Base-by-base conservation (phyloP, 2,113 vertebrate species). In the human region DNA sequence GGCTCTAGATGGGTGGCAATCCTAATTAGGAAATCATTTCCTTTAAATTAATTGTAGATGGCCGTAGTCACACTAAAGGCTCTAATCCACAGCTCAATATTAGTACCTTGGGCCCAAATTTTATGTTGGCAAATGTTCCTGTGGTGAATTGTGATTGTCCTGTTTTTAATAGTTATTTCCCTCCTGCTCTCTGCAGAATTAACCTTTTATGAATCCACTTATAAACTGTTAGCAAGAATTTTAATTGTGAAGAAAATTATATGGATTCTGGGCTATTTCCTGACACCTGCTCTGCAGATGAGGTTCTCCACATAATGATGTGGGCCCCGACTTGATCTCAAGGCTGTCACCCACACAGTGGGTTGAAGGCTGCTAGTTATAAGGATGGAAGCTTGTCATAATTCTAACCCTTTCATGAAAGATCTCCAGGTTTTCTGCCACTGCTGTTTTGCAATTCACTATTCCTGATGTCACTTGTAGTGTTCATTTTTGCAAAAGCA, bases 191-290 rank as follows among this genome's bases (percentile, higher is more conserved):
- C 90, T 81, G 3, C 57, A 95, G 70, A 64, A 90, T 95, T 96
- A 96, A 75, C 8, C 92, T 93, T 85, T 98, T 90, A 38, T 45
- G 75, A 86, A 59, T 40, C 45, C n/a, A 72, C n/a, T 85, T 97
- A 89, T 32, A 89, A 97, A 93, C 25, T 8, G 92, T 87, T 95
- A 90, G 64, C 23, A 93, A 79, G 75, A 97, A 93, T 89, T 85
- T 95, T 97, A 96, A 96, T 92, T 95, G 75, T 93, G 79, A 92
- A 92, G 82, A 78, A 98, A 95, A 96, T 78, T 90, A 78, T 73
- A 70, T 16, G 35, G 64, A 92, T 80, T 90, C 95, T 75, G 72
- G 76, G 32, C 72, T 96, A 61, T 61, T 97, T 97, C 40, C 76
- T 90, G 86, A 83, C 40, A n/a, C 10, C 1, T 1, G 48, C 45